Evolutionary conservation across 2,888 invertebrate species (phyloP), one percentile per base, ranked within the genome.

Genomic region (Crematogaster levior): DNA sequence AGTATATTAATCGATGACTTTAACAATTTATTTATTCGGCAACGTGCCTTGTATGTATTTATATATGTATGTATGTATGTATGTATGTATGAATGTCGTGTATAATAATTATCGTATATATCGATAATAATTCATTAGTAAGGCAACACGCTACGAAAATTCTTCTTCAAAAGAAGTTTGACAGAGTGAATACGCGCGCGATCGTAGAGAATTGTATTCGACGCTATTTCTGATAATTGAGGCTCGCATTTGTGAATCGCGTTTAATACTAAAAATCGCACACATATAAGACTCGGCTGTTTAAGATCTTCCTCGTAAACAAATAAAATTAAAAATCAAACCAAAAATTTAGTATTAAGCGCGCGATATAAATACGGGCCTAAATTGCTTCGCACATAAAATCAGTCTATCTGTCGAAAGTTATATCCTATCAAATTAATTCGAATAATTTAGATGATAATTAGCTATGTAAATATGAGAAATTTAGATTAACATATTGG

Each of bases 61-160:
- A n/a, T n/a, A n/a, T n/a, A n/a, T 51, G 27, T 3, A 27, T 81
- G 21, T 40, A 21, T 77, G 21, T 77, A 48, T 53, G n/a, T 68
- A 21, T 48, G 40, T 66, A 34, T 66, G 40, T 37, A 24, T 72
- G 18, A 37, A 43, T 66, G 63, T 84, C 48, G 27, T 12, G 80
- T 84, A 73, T 79, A 72, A 82, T 58, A 77, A 84, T 86, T 72
- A 68, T 70, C 58, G 48, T 70, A 82, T 74, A 86, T 83, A 81
- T 88, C 48, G 74, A 75, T 60, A 81, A 72, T 80, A 81, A 84
- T 88, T 53, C 81, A 72, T 80, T 74, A 75, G 79, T 89, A 88
- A 88, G 88, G 89, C 89, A 87, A 88, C n/a, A n/a, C 77, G 81
- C 81, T 88, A 88, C 75, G 68, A 81, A 83, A 83, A 84, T 83